Conservation (phyloP, 2,797 vertebrate species). For the Schizothorax lantsangensis region DNA sequence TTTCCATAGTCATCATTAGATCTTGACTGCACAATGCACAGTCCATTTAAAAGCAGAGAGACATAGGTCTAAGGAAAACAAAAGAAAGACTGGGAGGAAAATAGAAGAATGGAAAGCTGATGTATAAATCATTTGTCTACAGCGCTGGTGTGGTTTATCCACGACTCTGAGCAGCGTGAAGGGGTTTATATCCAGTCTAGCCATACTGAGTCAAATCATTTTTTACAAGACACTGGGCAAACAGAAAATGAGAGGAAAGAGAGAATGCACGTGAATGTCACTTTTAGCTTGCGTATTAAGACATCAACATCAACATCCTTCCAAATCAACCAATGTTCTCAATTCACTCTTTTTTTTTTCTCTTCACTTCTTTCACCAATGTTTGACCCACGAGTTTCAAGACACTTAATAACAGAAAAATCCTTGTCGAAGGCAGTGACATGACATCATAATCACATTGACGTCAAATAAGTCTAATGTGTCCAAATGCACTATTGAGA, state of each 20-base stretch:
- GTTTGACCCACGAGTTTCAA: slow-evolving; percentile 37
- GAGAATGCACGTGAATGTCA: slow-evolving; percentile 2
- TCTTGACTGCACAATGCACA: slow-evolving; percentile 1
- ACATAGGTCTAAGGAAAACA: background rate
- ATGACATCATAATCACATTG: slow-evolving; percentile 42
- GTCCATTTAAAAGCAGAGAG: slow-evolving; percentile 9
- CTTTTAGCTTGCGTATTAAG: slow-evolving; percentile 4
- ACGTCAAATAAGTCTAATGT: slow-evolving; percentile 34
- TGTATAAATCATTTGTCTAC: slow-evolving; percentile 61
- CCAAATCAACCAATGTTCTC: slow-evolving; percentile 23
- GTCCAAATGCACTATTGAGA: slow-evolving; percentile 29
- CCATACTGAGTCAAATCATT: slow-evolving; percentile 45
- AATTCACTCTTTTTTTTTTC: background rate
- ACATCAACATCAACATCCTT: slow-evolving; percentile 2
- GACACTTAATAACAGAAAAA: slow-evolving; percentile 24
- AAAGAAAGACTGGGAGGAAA: slow-evolving; percentile 23
- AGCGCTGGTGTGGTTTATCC: slow-evolving; percentile 59
- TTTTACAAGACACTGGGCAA: slow-evolving; percentile 42
- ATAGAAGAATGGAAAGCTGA: slow-evolving; percentile 60
- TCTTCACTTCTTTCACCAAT: background rate
- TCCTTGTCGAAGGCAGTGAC: slow-evolving; percentile 4
- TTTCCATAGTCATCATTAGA: slow-evolving; percentile 31
- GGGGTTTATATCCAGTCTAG: slow-evolving; percentile 57
- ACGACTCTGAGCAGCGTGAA: slow-evolving; percentile 47
- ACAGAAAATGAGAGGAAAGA: background rate